These are phyloP conservation scores for Chydorus sphaericus DNA, from an alignment of 2,888 invertebrate genomes.

Conservation along the genomic window DNA sequence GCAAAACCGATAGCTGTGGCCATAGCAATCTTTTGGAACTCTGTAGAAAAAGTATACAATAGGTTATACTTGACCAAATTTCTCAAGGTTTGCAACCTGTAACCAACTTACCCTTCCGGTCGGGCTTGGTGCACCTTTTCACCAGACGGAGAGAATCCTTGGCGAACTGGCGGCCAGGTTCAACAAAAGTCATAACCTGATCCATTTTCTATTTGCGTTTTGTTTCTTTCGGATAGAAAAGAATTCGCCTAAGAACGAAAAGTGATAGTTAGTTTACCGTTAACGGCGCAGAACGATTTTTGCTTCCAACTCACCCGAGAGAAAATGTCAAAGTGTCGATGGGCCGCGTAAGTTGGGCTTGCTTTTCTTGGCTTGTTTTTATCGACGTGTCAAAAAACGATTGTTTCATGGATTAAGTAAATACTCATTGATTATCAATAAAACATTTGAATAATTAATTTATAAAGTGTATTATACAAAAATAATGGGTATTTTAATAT, in stretches of 20 bases:
- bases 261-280: neutral
- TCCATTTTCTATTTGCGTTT: constrained; percentile 50
- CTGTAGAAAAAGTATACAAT: constrained; percentile 39
- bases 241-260: neutral
- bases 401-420: too few relatives aligned
- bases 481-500: neutral
- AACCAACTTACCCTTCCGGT: constrained; percentile 91
- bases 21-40: constrained; percentile 98
- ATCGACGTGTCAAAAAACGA: too few relatives aligned
- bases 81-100: neutral
- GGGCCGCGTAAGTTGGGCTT: too few relatives aligned
- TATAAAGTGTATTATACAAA: neutral
- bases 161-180: constrained; percentile 90
- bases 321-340: neutral
- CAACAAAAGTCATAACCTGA: constrained; percentile 85
- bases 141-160: constrained; percentile 97
- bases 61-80: neutral
- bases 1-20: constrained; percentile 99
- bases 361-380: too few relatives aligned
- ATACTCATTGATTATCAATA: neutral
- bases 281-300: neutral
- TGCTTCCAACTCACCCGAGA: constrained; percentile 1
- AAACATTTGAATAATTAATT: neutral
- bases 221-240: neutral
- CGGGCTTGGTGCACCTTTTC: constrained; percentile 98